phyloP scores from a whole-genome alignment of 2,888 invertebrate species.

The Tachina fera region DNA sequence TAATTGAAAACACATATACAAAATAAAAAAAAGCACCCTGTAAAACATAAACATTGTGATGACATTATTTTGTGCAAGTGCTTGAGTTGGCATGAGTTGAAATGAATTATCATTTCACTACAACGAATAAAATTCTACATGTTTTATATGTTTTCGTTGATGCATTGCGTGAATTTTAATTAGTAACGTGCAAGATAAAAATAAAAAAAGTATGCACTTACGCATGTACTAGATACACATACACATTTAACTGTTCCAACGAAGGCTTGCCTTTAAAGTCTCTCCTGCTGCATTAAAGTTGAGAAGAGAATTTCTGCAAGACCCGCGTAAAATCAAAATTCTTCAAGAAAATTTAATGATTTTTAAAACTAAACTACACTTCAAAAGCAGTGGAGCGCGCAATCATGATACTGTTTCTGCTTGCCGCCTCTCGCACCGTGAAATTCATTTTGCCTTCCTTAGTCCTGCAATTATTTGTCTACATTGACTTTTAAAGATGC shows the following conservation, averaged over 20 bases:
- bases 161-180: slow-evolving; percentile 69
- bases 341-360: slow-evolving; percentile 41
- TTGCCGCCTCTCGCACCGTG: not conserved
- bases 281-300: not conserved
- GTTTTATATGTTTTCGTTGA: slow-evolving; percentile 61
- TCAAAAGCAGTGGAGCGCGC: slow-evolving; percentile 41
- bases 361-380: slow-evolving; percentile 45
- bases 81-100: slow-evolving; percentile 1
- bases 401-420: slow-evolving; percentile 21
- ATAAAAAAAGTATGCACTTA: slow-evolving; percentile 2
- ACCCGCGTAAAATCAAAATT: slow-evolving; percentile 1
- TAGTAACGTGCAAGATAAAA: slow-evolving; percentile 53
- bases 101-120: slow-evolving; percentile 20
- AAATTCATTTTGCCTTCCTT: not conserved
- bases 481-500: slow-evolving; percentile 59
- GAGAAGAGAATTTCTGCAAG: not conserved
- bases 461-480: slow-evolving; percentile 50
- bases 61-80: slow-evolving; percentile 22
- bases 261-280: slow-evolving; percentile 11
- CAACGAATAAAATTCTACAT: slow-evolving; percentile 22
- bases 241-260: slow-evolving; percentile 4
- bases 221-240: not conserved
- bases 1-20: no score
- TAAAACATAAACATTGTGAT: slow-evolving; percentile 36
- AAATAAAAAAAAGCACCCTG: not conserved